Percentiles rank a stretch among this genome's conserved stretches.
phyloP scores from a whole-genome alignment of 2,888 invertebrate genomes.

The Amblyjoppa fuscipennis region DNA sequence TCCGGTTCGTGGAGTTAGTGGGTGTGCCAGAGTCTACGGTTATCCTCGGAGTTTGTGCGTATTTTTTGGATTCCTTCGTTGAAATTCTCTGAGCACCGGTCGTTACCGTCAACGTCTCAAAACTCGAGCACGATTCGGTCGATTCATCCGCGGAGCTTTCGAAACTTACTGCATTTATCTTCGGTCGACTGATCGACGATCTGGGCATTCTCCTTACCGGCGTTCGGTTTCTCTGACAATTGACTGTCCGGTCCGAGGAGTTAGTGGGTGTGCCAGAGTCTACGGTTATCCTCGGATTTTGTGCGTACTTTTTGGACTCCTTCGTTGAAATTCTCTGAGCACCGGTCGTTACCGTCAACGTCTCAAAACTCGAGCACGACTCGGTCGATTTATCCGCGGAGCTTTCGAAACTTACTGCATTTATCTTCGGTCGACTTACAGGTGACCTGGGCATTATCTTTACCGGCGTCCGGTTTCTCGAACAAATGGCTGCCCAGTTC shows the following conservation, averaged over 20 bases:
- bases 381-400: not conserved
- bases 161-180: not conserved
- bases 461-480: too few relatives aligned
- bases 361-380: not conserved
- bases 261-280: not conserved
- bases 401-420: not conserved
- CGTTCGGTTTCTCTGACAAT: not conserved
- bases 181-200: not conserved
- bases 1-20: not conserved
- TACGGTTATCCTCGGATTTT: not conserved
- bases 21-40: not conserved
- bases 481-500: too few relatives aligned
- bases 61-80: not conserved
- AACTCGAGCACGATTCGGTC: not conserved
- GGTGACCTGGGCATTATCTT: not conserved
- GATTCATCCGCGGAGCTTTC: not conserved
- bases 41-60: not conserved
- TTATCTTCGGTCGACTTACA: not conserved
- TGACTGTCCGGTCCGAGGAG: not conserved
- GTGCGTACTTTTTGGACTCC: not conserved
- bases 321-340: not conserved
- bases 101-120: not conserved
- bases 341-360: not conserved
- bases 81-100: not conserved
- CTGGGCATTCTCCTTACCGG: not conserved